Evolutionary conservation across 2,888 invertebrate genomes (phyloP).

Genomic region (Penaeus monodon): DNA sequence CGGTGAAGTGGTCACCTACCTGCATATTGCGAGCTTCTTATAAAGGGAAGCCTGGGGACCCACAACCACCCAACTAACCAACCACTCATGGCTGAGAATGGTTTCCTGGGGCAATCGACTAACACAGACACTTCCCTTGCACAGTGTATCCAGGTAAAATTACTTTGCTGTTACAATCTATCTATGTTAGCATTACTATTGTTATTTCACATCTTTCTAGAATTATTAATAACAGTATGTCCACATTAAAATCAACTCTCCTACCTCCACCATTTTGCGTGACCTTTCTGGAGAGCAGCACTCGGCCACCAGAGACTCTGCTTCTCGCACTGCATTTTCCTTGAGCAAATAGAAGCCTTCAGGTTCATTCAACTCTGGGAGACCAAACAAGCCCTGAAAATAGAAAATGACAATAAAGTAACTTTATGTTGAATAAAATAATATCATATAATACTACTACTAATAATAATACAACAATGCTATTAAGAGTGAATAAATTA

Average conservation of each 20-base stretch:
- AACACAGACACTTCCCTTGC: slow-evolving; percentile 71
- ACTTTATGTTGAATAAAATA: slow-evolving; percentile 36
- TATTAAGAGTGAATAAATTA: too few species aligned
- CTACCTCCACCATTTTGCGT: slow-evolving; percentile 69
- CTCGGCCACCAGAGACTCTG: slow-evolving; percentile 82
- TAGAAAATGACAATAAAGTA: slow-evolving; percentile 73
- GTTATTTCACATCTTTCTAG: too few species aligned
- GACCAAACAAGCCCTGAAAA: slow-evolving; percentile 75
- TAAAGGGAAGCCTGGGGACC: too few species aligned
- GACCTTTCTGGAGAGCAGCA: slow-evolving; percentile 76
- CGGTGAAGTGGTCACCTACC: too few species aligned
- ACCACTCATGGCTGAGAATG: too few species aligned
- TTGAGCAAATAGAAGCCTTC: slow-evolving; percentile 86
- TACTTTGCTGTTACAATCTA: neutral
- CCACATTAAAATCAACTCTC: neutral
- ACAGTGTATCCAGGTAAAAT: slow-evolving; percentile 53
- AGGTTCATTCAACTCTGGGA: slow-evolving; percentile 80
- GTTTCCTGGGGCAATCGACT: too few species aligned
- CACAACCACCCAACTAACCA: too few species aligned
- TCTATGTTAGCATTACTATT: too few species aligned
- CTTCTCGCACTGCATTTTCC: slow-evolving; percentile 79
- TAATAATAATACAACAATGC: too few species aligned
- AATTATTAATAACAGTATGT: slow-evolving; percentile 69
- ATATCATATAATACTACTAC: neutral
- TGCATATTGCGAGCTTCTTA: too few species aligned